phyloP scores from a whole-genome alignment of 2,797 vertebrate species.

The Linurgus olivaceus region DNA sequence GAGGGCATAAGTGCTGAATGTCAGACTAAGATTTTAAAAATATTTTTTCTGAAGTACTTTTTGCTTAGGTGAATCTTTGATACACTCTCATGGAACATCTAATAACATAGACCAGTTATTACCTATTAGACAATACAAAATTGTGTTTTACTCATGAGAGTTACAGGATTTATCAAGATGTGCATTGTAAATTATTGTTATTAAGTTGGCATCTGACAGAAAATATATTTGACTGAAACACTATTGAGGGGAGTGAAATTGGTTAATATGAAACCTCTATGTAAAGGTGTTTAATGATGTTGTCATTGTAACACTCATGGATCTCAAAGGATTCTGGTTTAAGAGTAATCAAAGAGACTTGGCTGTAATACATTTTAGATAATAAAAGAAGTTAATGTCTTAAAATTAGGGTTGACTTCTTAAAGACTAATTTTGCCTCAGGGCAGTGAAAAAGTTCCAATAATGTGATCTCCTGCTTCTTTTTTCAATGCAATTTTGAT shows the following conservation, averaged over 20 bases:
- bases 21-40: neutral
- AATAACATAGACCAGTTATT: neutral
- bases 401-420: neutral
- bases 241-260: neutral
- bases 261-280: neutral
- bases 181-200: slow-evolving; percentile 10
- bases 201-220: slow-evolving; percentile 1
- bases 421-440: neutral
- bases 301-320: neutral
- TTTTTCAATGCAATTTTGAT: neutral
- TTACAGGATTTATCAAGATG: neutral
- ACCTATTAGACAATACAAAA: neutral
- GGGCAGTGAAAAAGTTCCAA: neutral
- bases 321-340: neutral
- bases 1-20: neutral
- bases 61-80: neutral
- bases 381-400: neutral
- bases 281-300: neutral
- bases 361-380: neutral
- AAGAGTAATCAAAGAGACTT: neutral
- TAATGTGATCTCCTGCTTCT: neutral
- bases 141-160: neutral
- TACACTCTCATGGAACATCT: neutral
- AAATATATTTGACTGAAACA: neutral
- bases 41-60: neutral